Conservation (phyloP, 2,113 vertebrate genomes). For the Pangasianodon hypophthalmus region DNA sequence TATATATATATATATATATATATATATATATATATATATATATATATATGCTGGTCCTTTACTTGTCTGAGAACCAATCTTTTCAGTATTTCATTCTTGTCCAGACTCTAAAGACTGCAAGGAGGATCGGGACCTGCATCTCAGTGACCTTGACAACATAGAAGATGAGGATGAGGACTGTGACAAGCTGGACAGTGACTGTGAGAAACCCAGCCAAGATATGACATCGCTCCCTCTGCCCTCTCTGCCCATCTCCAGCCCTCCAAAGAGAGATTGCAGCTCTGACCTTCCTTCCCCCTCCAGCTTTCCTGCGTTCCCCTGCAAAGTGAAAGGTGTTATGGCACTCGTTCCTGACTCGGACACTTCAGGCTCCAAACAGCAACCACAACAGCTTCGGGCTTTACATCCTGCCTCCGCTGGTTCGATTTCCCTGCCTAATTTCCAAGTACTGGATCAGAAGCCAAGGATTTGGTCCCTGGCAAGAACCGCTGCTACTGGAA, state of each 20-base stretch:
- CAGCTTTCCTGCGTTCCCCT: constrained; percentile 76
- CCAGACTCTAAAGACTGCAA: constrained; percentile 79
- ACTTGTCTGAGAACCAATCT: neutral
- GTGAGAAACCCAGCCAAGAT: constrained; percentile 68
- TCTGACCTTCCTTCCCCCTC: constrained; percentile 69
- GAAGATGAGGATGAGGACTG: constrained; percentile 85
- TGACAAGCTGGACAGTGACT: constrained; percentile 81
- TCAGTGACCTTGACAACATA: constrained; percentile 88
- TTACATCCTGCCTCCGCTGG: constrained; percentile 42
- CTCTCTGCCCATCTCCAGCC: constrained; percentile 58
- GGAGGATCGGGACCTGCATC: constrained; percentile 79
- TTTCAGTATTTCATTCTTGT: constrained; percentile 1
- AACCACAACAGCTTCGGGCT: constrained; percentile 48
- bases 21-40: too few relatives aligned
- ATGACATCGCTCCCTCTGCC: constrained; percentile 56
- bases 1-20: too few relatives aligned
- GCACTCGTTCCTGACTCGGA: constrained; percentile 72
- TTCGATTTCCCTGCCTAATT: constrained; percentile 71
- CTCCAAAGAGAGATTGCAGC: constrained; percentile 75
- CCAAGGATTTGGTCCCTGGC: constrained; percentile 94
- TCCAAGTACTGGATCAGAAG: constrained; percentile 76
- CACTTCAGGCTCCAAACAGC: constrained; percentile 64
- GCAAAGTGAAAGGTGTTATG: constrained; percentile 68
- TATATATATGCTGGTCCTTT: neutral
- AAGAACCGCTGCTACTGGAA: constrained; percentile 79